Evolutionary conservation across 1,140 invertebrate species (phyloP), one percentile per base, ranked within the genome.

Genomic region (Penaeus vannamei): DNA sequence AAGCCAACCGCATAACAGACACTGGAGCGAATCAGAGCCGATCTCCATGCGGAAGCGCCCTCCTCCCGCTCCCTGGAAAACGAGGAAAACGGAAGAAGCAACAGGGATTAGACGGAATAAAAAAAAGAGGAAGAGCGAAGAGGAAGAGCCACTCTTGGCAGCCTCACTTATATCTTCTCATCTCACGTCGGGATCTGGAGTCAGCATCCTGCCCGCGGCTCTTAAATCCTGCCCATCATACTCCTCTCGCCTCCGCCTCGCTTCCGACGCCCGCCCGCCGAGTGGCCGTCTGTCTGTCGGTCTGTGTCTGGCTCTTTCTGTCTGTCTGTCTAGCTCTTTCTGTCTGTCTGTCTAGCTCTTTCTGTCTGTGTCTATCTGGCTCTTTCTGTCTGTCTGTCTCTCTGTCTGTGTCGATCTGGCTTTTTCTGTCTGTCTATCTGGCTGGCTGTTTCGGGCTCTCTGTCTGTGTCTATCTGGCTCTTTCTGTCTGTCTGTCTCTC

Each of bases 301-400:
- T 80, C 20, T 72, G 14, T 19, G n/a, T 26, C 14, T 76, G 5
- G 17, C 72, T 76, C 72, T 76, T 3, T 76, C 23, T 23, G 3
- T 76, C 14, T 26, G 4, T 76, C 72, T 69, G 4, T 69, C 26
- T 32, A 5, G 3, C 36, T 36, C n/a, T 79, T 17, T 81, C 36
- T 36, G 5, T 79, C 79, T 81, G 36, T 81, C 53, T 82, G 19
- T 82, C 42, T 60, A 8, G 60, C 80, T 82, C 80, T 82, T 36
- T 81, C 79, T 81, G 36, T 82, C 46, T 82, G 3, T 42, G 7
- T 42, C 36, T 42, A 5, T 42, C 2, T 81, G 10, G 22, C 36
- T 81, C 36, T 81, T 36, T 81, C 36, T 81, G 14, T 81, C 36
- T 81, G 42, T 81, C 32, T 81, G 7, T n/a, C 53, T n/a, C 53